Base-by-base conservation (phyloP, 2,797 vertebrate genomes). In the Microhierax caerulescens region DNA sequence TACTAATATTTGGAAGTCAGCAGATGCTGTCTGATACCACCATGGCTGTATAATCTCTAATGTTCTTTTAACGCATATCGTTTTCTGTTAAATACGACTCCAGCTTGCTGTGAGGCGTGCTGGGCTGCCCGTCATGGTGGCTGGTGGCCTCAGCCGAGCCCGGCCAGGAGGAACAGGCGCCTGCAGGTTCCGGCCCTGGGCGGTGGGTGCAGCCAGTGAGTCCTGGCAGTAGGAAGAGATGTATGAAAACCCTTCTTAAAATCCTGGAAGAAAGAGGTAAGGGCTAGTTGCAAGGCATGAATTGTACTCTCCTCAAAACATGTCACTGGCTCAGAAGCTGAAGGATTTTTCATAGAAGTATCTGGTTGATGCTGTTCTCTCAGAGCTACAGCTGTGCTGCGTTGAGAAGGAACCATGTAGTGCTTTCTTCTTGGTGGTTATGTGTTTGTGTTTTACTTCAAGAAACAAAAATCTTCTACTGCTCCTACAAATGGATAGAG, bases 121-220 rank as follows among this genome's bases (percentile, higher is more conserved):
- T 12, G 43, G 41, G 53, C 36, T 75, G 45, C 18, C 18, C 1
- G 0, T 9, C 10, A 5, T 0, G 22, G 34, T 2, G 43, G 43
- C 43, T 43, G 17, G 39, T 39, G 39, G 39, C 39, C 39, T 39
- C 39, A 2, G 41, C 41, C 16, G 41, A 17, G 41, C 41, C 7
- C 16, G 16, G 41, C 16, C 41, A 16, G 41, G 41, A 43, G 41
- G 41, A 16, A 43, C 16, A 16, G 25, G 17, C 11, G 4, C 3
- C 3, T 13, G 7, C 10, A 12, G 24, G 28, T 10, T 9, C 5
- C 37, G 9, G 50, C 5, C 25, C 8, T 0, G 2, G 5, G 34
- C 15, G 23, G 18, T 25, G 32, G 65, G 41, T 48, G 51, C 19
- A 34, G 19, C 41, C 41, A 43, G 41, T 43, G 41, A 43, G 41